A percentile compares a stretch with the other conserved stretches of the same genome.
These are phyloP conservation scores for Tipula lateralis DNA, from an alignment of 2,888 invertebrate genomes.

Conservation along the genomic window DNA sequence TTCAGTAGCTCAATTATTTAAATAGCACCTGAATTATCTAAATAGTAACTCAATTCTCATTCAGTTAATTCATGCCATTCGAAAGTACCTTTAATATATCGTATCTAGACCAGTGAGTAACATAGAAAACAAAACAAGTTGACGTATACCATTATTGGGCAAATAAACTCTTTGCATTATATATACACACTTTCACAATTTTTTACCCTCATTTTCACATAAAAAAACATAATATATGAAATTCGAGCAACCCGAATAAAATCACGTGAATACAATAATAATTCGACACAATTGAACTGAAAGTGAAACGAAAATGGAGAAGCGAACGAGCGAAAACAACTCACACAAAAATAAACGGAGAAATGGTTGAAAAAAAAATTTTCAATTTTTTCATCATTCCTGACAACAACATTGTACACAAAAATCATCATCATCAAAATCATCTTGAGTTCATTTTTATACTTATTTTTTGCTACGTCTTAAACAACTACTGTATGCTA, in stretches of 20 bases:
- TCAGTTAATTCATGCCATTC: too few species aligned
- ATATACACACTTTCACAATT: not conserved
- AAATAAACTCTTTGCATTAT: not conserved
- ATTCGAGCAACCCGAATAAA: not conserved
- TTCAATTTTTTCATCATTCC: not conserved
- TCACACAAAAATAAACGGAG: not conserved
- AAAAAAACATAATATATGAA: not conserved
- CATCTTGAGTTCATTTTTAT: not conserved
- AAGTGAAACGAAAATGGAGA: not conserved
- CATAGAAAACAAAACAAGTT: too few species aligned
- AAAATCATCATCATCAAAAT: not conserved
- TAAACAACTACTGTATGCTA: conserved; percentile 1
- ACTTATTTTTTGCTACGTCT: not conserved
- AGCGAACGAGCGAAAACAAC: not conserved
- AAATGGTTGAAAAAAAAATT: not conserved
- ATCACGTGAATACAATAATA: not conserved
- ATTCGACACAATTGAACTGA: not conserved
- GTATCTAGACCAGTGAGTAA: too few species aligned
- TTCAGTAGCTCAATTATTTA: too few species aligned
- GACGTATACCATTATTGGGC: not conserved
- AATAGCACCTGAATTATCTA: too few species aligned
- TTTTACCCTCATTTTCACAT: not conserved
- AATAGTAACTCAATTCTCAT: too few species aligned
- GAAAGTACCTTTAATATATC: too few species aligned
- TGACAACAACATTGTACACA: not conserved